Conservation (phyloP, 2,888 invertebrate genomes). For the Cheiracanthium punctorium region DNA sequence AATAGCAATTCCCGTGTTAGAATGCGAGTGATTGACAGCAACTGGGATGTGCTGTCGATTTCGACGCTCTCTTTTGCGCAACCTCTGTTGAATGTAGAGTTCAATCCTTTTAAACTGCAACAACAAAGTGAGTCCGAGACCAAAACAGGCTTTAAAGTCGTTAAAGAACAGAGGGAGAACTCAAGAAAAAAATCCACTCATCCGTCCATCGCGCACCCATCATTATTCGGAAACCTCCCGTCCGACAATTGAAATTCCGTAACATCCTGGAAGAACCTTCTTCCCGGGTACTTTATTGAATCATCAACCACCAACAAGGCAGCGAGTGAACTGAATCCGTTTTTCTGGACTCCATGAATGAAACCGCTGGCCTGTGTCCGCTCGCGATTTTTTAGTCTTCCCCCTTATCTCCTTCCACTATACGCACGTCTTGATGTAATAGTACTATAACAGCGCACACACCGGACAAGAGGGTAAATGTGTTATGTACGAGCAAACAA, state of each 20-base stretch:
- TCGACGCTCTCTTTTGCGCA: no score
- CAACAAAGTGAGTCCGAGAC: no score
- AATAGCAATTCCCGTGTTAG: no score
- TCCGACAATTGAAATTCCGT: not conserved
- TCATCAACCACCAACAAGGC: slow-evolving; percentile 43
- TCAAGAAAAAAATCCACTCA: not conserved
- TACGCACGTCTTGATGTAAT: slow-evolving; percentile 10
- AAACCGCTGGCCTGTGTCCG: slow-evolving; percentile 48
- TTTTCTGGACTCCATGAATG: slow-evolving; percentile 20
- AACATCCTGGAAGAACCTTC: not conserved
- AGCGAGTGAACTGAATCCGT: slow-evolving; percentile 42
- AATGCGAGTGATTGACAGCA: no score
- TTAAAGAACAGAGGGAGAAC: not conserved
- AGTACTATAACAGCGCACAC: slow-evolving; percentile 12
- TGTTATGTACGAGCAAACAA: slow-evolving; percentile 41
- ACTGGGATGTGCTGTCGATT: no score
- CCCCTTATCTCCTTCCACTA: not conserved
- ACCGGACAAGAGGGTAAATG: not conserved
- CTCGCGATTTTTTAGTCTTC: slow-evolving; percentile 4
- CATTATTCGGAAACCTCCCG: not conserved
- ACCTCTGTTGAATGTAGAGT: not conserved
- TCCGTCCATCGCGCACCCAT: not conserved
- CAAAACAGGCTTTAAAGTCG: not conserved
- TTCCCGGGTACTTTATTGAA: slow-evolving; percentile 48
- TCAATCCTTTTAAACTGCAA: slow-evolving; percentile 1